These are phyloP conservation scores for Sebastes kiyomatsui DNA, from an alignment of 2,797 vertebrate species.

Conservation along the genomic window DNA sequence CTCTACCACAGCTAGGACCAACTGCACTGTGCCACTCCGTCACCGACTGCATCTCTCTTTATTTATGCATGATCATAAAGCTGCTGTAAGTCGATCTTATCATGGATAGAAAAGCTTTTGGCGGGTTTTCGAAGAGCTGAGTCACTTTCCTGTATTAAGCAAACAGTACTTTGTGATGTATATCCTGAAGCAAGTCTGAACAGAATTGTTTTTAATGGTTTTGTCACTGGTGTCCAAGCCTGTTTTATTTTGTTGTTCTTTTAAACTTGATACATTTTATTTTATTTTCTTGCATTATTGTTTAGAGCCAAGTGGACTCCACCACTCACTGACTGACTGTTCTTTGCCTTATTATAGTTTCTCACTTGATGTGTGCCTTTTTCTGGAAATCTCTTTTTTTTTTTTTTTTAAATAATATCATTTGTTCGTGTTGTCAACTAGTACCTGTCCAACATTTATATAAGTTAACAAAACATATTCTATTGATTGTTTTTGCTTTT, in stretches of 20 bases:
- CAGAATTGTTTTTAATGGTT: not conserved
- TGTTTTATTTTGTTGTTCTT: constrained; percentile 5
- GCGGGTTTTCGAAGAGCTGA: constrained; percentile 11
- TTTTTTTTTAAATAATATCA: not conserved
- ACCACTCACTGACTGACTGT: constrained; percentile 8
- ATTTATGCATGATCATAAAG: constrained; percentile 44
- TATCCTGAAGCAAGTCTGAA: not conserved
- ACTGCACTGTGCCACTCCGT: not conserved
- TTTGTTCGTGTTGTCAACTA: constrained; percentile 2
- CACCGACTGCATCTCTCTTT: not conserved
- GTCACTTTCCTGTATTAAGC: constrained; percentile 27
- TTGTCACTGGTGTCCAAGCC: not conserved
- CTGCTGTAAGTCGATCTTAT: constrained; percentile 9
- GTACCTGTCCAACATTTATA: not conserved
- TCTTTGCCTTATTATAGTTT: constrained; percentile 27
- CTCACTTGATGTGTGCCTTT: constrained; percentile 57
- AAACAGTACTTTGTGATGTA: constrained; percentile 2
- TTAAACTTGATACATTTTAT: not conserved
- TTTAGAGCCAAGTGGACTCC: not conserved
- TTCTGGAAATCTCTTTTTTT: not conserved
- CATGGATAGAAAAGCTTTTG: constrained; percentile 5
- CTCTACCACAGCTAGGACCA: constrained; percentile 59
- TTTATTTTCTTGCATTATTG: not conserved
- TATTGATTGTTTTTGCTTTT: not conserved
- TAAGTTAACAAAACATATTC: not conserved